Percentiles rank a stretch among this genome's conserved stretches.
These are phyloP conservation scores for Julus scandinavius DNA, from an alignment of 2,888 invertebrate genomes.

Conservation along the genomic window DNA sequence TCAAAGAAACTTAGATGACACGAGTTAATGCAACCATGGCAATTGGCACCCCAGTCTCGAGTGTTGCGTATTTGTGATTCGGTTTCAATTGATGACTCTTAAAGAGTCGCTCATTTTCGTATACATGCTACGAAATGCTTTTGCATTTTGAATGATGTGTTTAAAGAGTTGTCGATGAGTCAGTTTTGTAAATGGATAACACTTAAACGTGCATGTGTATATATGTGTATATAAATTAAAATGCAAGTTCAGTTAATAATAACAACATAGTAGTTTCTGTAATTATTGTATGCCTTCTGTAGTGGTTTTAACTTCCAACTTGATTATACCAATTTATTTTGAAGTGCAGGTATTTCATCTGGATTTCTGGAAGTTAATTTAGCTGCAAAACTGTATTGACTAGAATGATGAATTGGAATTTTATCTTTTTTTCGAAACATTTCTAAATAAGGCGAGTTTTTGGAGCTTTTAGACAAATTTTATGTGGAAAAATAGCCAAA, in stretches of 20 bases:
- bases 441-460: too few relatives aligned
- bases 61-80: background rate
- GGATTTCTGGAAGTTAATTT: too few relatives aligned
- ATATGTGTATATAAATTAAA: constrained; percentile 27
- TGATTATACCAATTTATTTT: too few relatives aligned
- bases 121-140: constrained; percentile 16
- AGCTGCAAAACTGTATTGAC: too few relatives aligned
- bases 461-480: too few relatives aligned
- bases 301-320: too few relatives aligned
- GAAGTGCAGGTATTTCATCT: too few relatives aligned
- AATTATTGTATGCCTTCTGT: too few relatives aligned
- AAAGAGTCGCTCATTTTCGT: background rate
- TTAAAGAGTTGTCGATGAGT: background rate
- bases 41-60: background rate
- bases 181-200: background rate
- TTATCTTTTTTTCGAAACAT: too few relatives aligned
- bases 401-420: too few relatives aligned
- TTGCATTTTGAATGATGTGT: background rate
- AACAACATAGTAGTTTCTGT: too few relatives aligned
- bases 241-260: background rate
- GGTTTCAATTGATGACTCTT: background rate
- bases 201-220: constrained; percentile 11
- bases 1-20: constrained; percentile 5
- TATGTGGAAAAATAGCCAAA: too few relatives aligned
- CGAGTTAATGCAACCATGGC: background rate